Evolutionary conservation across 2,113 vertebrate genomes (phyloP).

Genomic region (Rhynchomys soricoides): DNA sequence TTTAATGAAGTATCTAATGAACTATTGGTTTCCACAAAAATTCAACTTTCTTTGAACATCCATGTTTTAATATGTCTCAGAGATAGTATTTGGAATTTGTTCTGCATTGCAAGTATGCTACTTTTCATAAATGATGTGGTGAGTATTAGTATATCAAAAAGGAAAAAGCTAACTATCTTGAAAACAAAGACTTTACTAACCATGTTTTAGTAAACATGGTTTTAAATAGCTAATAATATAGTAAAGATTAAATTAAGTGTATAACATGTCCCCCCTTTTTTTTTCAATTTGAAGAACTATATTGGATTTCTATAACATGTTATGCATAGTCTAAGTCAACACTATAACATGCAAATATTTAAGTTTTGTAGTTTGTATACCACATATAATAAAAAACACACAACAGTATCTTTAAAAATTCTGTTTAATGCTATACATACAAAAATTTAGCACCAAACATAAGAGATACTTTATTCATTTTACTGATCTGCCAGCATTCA

Average conservation of each 20-base stretch:
- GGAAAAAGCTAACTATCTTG: not conserved
- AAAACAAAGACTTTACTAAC: not conserved
- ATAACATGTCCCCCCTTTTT: no score
- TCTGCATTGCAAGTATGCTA: not conserved
- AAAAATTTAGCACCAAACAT: not conserved
- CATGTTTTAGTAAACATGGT: not conserved
- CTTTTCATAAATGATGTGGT: not conserved
- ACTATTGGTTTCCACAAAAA: not conserved
- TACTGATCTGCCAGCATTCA: not conserved
- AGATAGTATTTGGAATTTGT: not conserved
- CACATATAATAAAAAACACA: not conserved
- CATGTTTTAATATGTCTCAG: not conserved
- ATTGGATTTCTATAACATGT: not conserved
- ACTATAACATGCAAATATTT: not conserved
- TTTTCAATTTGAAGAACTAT: not conserved
- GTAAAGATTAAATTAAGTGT: not conserved
- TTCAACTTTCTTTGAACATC: not conserved
- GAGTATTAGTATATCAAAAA: not conserved
- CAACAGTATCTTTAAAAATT: not conserved
- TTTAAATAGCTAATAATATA: conserved; percentile 30
- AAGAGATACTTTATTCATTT: not conserved
- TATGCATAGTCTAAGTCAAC: not conserved
- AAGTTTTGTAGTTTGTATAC: not conserved
- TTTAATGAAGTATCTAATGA: not conserved
- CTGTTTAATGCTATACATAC: not conserved